Percentiles rank a stretch among this genome's conserved stretches.
phyloP scores from a whole-genome alignment of 64 coral and sea anemone species.

The Dendronephthya gigantea region DNA sequence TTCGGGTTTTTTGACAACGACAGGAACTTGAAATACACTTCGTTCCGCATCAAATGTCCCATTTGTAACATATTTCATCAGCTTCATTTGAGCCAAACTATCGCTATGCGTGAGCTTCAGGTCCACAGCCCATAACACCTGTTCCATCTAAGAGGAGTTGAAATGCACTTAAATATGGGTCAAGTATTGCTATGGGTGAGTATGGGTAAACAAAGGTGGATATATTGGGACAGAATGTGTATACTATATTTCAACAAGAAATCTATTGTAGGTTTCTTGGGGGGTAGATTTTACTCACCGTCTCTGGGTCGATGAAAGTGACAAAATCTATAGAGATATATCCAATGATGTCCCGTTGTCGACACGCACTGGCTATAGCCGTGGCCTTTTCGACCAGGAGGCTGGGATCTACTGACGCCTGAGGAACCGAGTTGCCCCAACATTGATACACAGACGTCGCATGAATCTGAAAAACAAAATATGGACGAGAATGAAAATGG shows the following conservation, averaged over 20 bases:
- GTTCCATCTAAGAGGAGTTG: constrained; percentile 35
- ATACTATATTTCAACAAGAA: too few relatives aligned
- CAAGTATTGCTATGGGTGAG: too few relatives aligned
- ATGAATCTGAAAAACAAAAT: constrained; percentile 54
- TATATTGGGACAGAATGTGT: too few relatives aligned
- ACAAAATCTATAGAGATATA: constrained; percentile 91
- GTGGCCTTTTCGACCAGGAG: constrained; percentile 44
- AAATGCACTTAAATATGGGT: too few relatives aligned
- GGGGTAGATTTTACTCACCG: constrained; percentile 35
- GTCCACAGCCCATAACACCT: constrained; percentile 84
- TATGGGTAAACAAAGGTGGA: too few relatives aligned
- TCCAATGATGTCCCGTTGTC: constrained; percentile 66
- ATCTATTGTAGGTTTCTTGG: too few relatives aligned
- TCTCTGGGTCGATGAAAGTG: constrained; percentile 88
- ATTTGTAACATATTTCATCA: constrained; percentile 68
- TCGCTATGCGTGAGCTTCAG: constrained; percentile 87
- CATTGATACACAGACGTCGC: constrained; percentile 70
- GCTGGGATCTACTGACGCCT: constrained; percentile 69
- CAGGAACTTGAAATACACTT: constrained; percentile 68
- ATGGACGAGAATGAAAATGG: too few relatives aligned
- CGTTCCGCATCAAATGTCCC: constrained; percentile 46
- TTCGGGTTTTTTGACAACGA: constrained; percentile 57
- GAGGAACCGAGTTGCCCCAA: constrained; percentile 90
- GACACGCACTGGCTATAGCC: constrained; percentile 55
- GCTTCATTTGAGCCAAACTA: constrained; percentile 66